Conservation (phyloP, 2,888 invertebrate species). For the Philereme vetulata region DNA sequence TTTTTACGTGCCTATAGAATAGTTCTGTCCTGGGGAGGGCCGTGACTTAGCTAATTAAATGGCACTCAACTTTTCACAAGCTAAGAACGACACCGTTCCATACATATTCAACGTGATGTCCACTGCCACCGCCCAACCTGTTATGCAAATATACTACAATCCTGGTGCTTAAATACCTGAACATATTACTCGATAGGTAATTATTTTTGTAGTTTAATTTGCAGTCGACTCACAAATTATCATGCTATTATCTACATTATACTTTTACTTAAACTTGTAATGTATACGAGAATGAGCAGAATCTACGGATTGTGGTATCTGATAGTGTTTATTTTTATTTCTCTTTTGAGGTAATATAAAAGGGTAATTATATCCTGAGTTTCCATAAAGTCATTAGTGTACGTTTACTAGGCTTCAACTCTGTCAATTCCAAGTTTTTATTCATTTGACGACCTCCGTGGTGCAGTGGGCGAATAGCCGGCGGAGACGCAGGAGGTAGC, state of each 20-base stretch:
- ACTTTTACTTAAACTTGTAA: conserved; percentile 43
- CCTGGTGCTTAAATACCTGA: conserved; percentile 29
- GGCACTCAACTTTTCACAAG: conserved; percentile 1
- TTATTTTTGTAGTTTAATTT: conserved; percentile 77
- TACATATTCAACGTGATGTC: conserved; percentile 13
- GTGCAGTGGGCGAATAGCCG: no score
- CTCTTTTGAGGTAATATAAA: conserved; percentile 48
- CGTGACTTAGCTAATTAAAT: conserved; percentile 8
- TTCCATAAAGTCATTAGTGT: conserved; percentile 32
- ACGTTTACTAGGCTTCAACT: conserved; percentile 32
- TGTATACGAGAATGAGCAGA: conserved; percentile 43
- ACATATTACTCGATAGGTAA: conserved; percentile 54
- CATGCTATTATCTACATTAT: conserved; percentile 57
- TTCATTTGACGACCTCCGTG: no score
- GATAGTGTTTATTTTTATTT: conserved; percentile 49
- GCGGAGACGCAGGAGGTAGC: no score
- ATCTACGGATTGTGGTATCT: conserved; percentile 14
- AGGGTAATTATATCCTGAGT: conserved; percentile 41
- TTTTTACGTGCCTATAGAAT: conserved; percentile 40
- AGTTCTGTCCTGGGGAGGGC: conserved; percentile 14
- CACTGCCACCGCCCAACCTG: conserved; percentile 16
- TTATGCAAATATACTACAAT: conserved; percentile 31
- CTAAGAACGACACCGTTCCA: conserved; percentile 4
- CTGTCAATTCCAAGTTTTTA: no score
- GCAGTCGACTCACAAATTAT: conserved; percentile 55